Base-by-base conservation (phyloP, 1,140 invertebrate species). In the Calliopsis andreniformis region DNA sequence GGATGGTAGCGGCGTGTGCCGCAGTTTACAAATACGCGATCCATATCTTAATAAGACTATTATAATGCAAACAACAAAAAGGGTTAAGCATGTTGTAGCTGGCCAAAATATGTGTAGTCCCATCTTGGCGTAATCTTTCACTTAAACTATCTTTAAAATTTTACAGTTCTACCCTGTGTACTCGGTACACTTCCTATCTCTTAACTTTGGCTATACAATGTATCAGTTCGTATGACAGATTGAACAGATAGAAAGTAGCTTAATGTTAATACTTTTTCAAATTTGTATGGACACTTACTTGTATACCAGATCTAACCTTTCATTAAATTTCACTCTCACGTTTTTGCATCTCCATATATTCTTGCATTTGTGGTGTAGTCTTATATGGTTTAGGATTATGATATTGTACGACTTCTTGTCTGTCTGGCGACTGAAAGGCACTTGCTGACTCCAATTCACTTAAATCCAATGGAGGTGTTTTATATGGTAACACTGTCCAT, bases 401-500 rank as follows among this genome's bases (percentile, higher is more conserved):
- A 61, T 90, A 90, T 7, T 88, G 88, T 10, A 87, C 69, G 7
- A 79, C 53, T 32, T 87, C 75, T 18, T 81, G 79, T n/a, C 76
- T 86, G 32, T 77, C 78, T 63, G 82, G 83, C 14, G 84, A 83
- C 18, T 90, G 84, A 39, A 85, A 69, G 68, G 87, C 77, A 76
- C 84, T 47, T 62, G 88, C 85, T 28, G 89, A 72, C 86, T 96
- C 94, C 0, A 97, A 87, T 89, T 97, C 96, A 0, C 94, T 95
- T 23, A 96, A 94, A 89, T 97, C 96, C 20, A 97, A 87, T 8
- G 97, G 95, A n/a, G 96, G 96, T 88, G 96, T 96, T 72, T 96
- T 95, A 80, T 96, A 94, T 0, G 97, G 96, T 18, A 96, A 96
- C 47, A 95, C 93, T 16, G 96, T 95, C 96, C 96, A 97, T 86